Conservation (phyloP, 30 jellyfish, hydroid and myxozoan species). For the Mastigias papua region DNA sequence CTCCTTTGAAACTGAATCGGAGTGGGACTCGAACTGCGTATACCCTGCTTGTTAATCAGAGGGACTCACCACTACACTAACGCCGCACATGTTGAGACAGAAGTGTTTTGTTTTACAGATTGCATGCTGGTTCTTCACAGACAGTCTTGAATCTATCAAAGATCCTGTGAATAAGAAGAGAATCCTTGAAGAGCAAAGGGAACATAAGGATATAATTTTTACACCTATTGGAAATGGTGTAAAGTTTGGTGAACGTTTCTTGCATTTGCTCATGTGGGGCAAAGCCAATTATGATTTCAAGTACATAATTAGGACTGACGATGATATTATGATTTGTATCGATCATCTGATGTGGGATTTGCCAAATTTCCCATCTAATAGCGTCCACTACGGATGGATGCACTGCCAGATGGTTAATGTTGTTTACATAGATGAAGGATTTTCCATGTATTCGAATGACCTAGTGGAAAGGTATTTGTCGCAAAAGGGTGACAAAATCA, state of each 20-base stretch:
- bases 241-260: slow-evolving; percentile 60
- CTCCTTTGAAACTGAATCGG: no score
- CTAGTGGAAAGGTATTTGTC: slow-evolving; percentile 47
- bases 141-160: slow-evolving; percentile 30
- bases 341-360: slow-evolving; percentile 76
- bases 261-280: slow-evolving; percentile 63
- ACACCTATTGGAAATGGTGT: slow-evolving; percentile 52
- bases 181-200: slow-evolving; percentile 21
- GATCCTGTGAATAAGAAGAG: not conserved
- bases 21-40: no score
- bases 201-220: slow-evolving; percentile 49
- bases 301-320: slow-evolving; percentile 62
- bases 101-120: slow-evolving; percentile 31
- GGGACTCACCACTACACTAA: no score
- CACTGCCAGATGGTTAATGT: slow-evolving; percentile 65
- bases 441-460: slow-evolving; percentile 59
- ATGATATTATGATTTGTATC: slow-evolving; percentile 74
- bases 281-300: slow-evolving; percentile 46
- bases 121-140: slow-evolving; percentile 67
- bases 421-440: slow-evolving; percentile 76
- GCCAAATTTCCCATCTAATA: slow-evolving; percentile 46
- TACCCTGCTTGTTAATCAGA: no score
- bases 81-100: no score
- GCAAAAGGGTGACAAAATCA: slow-evolving; percentile 49
- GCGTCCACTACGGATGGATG: slow-evolving; percentile 74